Evolutionary conservation across 2,888 invertebrate species (phyloP).

Genomic region (Argyresthia albistria): DNA sequence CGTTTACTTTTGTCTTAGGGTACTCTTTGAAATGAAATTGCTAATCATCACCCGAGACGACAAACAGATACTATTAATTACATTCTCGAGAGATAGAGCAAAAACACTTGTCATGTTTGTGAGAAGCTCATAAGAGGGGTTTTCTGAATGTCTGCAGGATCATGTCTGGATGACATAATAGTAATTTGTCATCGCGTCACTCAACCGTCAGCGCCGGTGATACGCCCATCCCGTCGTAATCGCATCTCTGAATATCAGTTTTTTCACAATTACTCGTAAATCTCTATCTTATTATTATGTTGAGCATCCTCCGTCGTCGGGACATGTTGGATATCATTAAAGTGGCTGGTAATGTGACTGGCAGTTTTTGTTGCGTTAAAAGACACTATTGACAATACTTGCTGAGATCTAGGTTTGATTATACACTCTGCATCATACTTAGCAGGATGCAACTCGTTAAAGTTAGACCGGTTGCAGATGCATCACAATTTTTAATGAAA

Average conservation of each 20-base stretch:
- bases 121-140: neutral
- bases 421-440: too few relatives aligned
- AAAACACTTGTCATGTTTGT: neutral
- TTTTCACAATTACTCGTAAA: neutral
- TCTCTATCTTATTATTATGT: neutral
- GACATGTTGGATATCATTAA: too few relatives aligned
- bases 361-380: too few relatives aligned
- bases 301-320: too few relatives aligned
- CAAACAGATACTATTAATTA: conserved; percentile 1
- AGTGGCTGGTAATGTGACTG: too few relatives aligned
- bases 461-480: too few relatives aligned
- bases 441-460: too few relatives aligned
- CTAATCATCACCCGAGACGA: neutral
- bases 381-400: neutral
- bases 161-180: conserved; percentile 18
- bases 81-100: neutral
- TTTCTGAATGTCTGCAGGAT: neutral
- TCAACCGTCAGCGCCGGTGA: conserved; percentile 44
- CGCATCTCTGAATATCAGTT: conserved; percentile 17
- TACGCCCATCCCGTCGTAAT: conserved; percentile 51
- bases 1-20: too few relatives aligned
- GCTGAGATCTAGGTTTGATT: too few relatives aligned
- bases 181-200: conserved; percentile 60
- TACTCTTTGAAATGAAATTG: neutral
- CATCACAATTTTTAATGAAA: too few relatives aligned